Percentiles rank a stretch among this genome's conserved stretches.
phyloP scores from a whole-genome alignment of 1,140 invertebrate species.

The Caerostris darwini region DNA sequence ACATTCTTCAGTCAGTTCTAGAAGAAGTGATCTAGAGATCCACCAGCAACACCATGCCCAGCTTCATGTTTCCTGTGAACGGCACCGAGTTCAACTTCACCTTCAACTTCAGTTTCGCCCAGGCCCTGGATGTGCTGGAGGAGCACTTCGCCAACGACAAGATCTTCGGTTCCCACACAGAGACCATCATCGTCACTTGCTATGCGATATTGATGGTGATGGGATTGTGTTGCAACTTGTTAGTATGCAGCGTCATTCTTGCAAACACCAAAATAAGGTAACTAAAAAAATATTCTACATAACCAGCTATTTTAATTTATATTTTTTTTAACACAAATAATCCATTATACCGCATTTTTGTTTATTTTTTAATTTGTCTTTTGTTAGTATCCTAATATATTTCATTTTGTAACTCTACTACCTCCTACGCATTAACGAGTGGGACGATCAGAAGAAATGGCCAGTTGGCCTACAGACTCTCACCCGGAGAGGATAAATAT shows the following conservation, averaged over 20 bases:
- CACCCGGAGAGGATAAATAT: no score
- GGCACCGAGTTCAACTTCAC: constrained; percentile 56
- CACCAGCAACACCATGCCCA: neutral
- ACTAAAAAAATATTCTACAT: neutral
- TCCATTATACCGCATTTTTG: no score
- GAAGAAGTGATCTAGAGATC: neutral
- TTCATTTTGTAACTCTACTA: no score
- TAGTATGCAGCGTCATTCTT: constrained; percentile 59
- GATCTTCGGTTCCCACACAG: constrained; percentile 53
- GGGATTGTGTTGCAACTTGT: constrained; percentile 66
- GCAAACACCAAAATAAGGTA: constrained; percentile 61
- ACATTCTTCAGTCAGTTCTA: neutral
- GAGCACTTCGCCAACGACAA: constrained; percentile 68
- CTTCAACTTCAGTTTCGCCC: constrained; percentile 76
- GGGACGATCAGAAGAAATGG: no score
- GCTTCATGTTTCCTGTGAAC: constrained; percentile 39
- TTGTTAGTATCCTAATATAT: no score
- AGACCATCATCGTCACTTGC: constrained; percentile 62
- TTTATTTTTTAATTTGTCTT: no score
- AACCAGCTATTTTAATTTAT: no score
- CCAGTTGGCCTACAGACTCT: no score
- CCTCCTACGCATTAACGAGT: no score
- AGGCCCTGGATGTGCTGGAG: constrained; percentile 74
- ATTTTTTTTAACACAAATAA: no score
- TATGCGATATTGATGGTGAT: constrained; percentile 68